Conservation (phyloP, 2,888 invertebrate genomes). For the Altica lythri region DNA sequence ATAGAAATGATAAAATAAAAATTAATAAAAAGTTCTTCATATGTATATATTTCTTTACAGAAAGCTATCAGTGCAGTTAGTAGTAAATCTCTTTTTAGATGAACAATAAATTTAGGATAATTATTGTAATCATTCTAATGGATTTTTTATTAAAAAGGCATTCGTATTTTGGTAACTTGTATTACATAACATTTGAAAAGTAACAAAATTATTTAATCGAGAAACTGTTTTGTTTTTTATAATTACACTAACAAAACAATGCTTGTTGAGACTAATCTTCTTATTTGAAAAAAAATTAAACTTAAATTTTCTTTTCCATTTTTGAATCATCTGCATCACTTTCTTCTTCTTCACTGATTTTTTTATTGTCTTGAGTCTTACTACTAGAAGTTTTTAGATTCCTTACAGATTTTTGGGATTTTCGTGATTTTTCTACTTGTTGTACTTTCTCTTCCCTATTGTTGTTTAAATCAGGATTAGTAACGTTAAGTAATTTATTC, state of each 20-base stretch:
- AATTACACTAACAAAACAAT: neutral
- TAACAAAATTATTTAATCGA: constrained; percentile 15
- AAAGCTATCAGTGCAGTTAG: no score
- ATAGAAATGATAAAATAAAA: no score
- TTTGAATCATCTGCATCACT: constrained; percentile 47
- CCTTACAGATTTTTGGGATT: constrained; percentile 27
- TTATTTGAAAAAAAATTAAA: neutral
- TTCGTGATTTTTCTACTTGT: constrained; percentile 25
- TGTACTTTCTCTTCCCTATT: constrained; percentile 38
- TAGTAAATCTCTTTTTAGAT: no score
- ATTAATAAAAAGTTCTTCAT: no score
- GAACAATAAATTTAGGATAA: no score
- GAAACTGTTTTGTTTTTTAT: neutral
- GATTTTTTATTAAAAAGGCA: no score
- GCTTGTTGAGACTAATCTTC: no score
- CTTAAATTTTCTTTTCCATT: constrained; percentile 54
- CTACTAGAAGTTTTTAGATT: constrained; percentile 1
- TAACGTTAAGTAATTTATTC: constrained; percentile 35
- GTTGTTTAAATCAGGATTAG: constrained; percentile 36
- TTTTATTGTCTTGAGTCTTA: constrained; percentile 21
- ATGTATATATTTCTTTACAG: no score
- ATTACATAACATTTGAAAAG: constrained; percentile 17
- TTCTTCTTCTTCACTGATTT: constrained; percentile 36
- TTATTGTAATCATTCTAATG: neutral
- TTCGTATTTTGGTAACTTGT: constrained; percentile 14